Conservation (phyloP, 2,797 vertebrate species). For the Pipistrellus pygmaeus region DNA sequence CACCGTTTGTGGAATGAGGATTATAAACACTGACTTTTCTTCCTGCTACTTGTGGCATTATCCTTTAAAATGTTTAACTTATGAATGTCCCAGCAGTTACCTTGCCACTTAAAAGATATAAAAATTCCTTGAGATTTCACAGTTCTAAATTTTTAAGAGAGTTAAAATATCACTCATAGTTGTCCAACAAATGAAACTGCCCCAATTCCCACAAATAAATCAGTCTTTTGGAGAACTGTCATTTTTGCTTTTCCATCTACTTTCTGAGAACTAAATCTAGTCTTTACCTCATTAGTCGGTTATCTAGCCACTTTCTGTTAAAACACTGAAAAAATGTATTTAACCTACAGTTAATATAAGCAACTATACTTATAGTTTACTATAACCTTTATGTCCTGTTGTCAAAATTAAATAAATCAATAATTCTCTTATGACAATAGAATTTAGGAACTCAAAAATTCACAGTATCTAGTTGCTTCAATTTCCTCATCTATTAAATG, state of each 20-base stretch:
- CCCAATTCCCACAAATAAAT: conserved; percentile 68
- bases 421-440: neutral
- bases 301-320: neutral
- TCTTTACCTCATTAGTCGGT: neutral
- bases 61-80: conserved; percentile 71
- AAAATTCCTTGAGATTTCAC: conserved; percentile 76
- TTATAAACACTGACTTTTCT: conserved; percentile 63
- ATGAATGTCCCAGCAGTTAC: conserved; percentile 55
- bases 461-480: neutral
- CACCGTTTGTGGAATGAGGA: conserved; percentile 48
- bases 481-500: conserved; percentile 6
- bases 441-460: conserved; percentile 7
- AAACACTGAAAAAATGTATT: conserved; percentile 23
- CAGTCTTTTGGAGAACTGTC: conserved; percentile 62
- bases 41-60: conserved; percentile 16
- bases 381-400: neutral
- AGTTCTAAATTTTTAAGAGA: conserved; percentile 69
- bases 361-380: conserved; percentile 19
- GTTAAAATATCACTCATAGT: conserved; percentile 68
- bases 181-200: conserved; percentile 70
- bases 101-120: conserved; percentile 74
- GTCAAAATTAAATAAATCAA: conserved; percentile 44
- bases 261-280: conserved; percentile 55
- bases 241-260: conserved; percentile 39
- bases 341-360: neutral